Evolutionary conservation across 2,113 vertebrate species (phyloP), one percentile per base, ranked within the genome.

Genomic region (Paramisgurnus dabryanus): DNA sequence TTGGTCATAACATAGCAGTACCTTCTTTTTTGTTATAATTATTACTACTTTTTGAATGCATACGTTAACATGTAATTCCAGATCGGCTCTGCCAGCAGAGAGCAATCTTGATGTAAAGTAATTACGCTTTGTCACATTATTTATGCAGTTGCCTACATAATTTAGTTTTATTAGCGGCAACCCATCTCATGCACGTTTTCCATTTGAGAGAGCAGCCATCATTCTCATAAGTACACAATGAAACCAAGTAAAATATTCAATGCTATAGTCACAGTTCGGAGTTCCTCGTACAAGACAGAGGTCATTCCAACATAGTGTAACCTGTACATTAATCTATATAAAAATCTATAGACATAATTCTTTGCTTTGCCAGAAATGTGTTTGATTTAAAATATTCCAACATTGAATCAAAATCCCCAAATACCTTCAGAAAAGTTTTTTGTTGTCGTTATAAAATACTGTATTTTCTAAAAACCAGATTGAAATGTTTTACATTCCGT

Each of bases 71-170:
- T 89, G 82, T 94, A 93, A 91, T 93, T 91, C 91, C 91, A 91
- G 94, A 95, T 93, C 91, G 93, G 92, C 92, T 96, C 97, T 94
- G 97, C 98, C 97, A 91, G 98, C 97, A 99, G 98, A 98, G 93
- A 92, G 93, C 94, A 94, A 94, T 94, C 93, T 89, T 90, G 94
- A 94, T 92, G 92, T 40, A 50, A 94, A 91, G 89, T 91, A 91
- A 88, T 93, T 95, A 94, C 93, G 94, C 92, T 94, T 95, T 95
- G 93, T 96, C 95, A 96, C 94, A 94, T 94, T 89, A 91, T 92
- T 93, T 95, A 93, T 92, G 95, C 92, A 90, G 92, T 94, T 89
- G 89, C 86, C 89, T 86, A 85, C 89, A 90, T 92, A 87, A 82
- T 87, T 70, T 88, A 86, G 64, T 43, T 83, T 60, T 84, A 85